Conservation (phyloP, 1,140 invertebrate genomes). For the Oryctes rhinoceros region DNA sequence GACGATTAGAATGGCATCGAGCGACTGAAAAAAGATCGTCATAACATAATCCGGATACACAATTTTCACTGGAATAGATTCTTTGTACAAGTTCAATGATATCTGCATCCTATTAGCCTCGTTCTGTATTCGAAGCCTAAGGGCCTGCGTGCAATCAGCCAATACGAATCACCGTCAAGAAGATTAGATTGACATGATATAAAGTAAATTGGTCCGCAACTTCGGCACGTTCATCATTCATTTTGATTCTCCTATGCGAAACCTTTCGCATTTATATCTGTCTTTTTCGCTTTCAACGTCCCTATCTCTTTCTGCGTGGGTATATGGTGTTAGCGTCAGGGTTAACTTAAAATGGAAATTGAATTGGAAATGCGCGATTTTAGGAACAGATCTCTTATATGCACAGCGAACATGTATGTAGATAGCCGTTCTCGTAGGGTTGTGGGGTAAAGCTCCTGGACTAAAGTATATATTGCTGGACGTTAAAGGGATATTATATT, state of each 20-base stretch:
- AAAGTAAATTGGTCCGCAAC: slow-evolving; percentile 43
- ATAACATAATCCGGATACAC: slow-evolving; percentile 32
- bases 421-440: slow-evolving; percentile 4
- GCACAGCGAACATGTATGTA: slow-evolving; percentile 14
- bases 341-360: slow-evolving; percentile 52
- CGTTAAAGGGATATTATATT: background rate
- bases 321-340: slow-evolving; percentile 43
- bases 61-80: slow-evolving; percentile 45
- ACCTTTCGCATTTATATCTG: slow-evolving; percentile 46
- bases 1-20: slow-evolving; percentile 27
- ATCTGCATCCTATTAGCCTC: slow-evolving; percentile 46
- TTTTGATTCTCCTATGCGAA: slow-evolving; percentile 45
- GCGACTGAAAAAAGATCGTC: slow-evolving; percentile 31
- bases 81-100: slow-evolving; percentile 49
- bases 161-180: background rate
- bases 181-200: slow-evolving; percentile 22
- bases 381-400: slow-evolving; percentile 9
- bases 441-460: slow-evolving; percentile 7
- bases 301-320: slow-evolving; percentile 41
- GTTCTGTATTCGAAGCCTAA: slow-evolving; percentile 41
- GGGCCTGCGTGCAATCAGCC: slow-evolving; percentile 45
- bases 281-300: background rate
- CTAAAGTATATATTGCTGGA: background rate
- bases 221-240: slow-evolving; percentile 50
- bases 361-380: slow-evolving; percentile 48